Evolutionary conservation across 2,888 invertebrate species (phyloP), one percentile per base, ranked within the genome.

Genomic region (Pseudanteris insignis): DNA sequence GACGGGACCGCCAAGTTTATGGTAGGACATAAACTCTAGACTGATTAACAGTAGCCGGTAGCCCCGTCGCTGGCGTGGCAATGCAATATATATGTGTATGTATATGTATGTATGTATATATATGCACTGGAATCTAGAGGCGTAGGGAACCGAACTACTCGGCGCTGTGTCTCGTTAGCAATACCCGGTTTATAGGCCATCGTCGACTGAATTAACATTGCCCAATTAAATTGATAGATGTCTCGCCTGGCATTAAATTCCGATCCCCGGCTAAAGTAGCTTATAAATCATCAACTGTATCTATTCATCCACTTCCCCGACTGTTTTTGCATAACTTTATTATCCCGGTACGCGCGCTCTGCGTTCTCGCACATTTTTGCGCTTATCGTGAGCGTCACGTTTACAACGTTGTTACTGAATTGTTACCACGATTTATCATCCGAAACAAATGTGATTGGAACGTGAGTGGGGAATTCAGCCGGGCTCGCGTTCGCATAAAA

Each of bases 191-290:
- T 79, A 79, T 79, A 76, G 79, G 74, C 77, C 77, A 79, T 79
- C 78, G 77, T 78, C 77, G 76, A 72, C 73, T 75, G 73, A 78
- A 79, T 77, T 78, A 79, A 79, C 79, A 79, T 77, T 78, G 76
- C 73, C 77, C 79, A 78, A 79, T 79, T 79, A 78, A 79, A 79
- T 79, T 78, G 79, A 78, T 79, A 77, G 79, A 79, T 78, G 77
- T 75, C 75, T 69, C 69, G 67, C 53, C 65, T 50, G 64, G 63
- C 73, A 69, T 77, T 77, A 77, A 76, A 77, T 72, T 71, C 61
- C 69, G 64, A 68, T 70, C 62, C 67, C 65, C 67, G 59, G 64
- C 67, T 71, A 70, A 74, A 73, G 71, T 72, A 61, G 54, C 67
- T 59, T 67, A 65, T 70, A 69, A 70, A 70, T 70, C 69, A 68